Percentiles rank a stretch among this genome's conserved stretches.
Evolutionary conservation across 37 sponge, comb jelly and placozoan genomes (phyloP).

Genomic region (Cliona cf. orientalis): DNA sequence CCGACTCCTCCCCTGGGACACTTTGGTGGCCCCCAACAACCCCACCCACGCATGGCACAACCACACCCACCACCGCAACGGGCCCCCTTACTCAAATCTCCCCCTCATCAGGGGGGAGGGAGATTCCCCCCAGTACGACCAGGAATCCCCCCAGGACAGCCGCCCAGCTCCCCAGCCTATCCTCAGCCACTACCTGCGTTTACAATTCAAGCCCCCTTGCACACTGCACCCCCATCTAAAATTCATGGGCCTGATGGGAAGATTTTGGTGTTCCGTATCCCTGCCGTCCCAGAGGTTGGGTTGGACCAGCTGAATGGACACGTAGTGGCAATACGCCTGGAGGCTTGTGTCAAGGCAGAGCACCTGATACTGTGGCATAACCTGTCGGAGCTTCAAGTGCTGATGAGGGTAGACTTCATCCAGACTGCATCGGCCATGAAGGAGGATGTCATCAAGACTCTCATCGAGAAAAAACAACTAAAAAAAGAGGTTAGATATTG

Average conservation of each 20-base stretch:
- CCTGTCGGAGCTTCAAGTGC: slow-evolving; percentile 44
- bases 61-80: not conserved
- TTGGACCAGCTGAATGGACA: not conserved
- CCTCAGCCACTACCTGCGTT: slow-evolving; percentile 6
- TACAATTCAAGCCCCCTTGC: not conserved
- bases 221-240: not conserved
- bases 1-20: no score
- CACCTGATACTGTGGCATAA: slow-evolving; percentile 42
- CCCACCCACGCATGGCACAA: not conserved
- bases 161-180: not conserved
- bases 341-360: slow-evolving; percentile 26
- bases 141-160: not conserved
- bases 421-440: slow-evolving; percentile 45
- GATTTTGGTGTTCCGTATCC: slow-evolving; percentile 38
- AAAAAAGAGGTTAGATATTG: slow-evolving; percentile 16
- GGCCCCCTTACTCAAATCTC: no score
- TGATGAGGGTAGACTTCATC: slow-evolving; percentile 45
- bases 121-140: not conserved
- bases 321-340: not conserved
- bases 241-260: slow-evolving; percentile 30
- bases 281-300: slow-evolving; percentile 8
- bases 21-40: slow-evolving; percentile 7
- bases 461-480: slow-evolving; percentile 43
- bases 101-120: not conserved
- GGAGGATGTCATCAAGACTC: slow-evolving; percentile 33